Evolutionary conservation across 2,797 vertebrate genomes (phyloP).

Genomic region (Microcaecilia unicolor): DNA sequence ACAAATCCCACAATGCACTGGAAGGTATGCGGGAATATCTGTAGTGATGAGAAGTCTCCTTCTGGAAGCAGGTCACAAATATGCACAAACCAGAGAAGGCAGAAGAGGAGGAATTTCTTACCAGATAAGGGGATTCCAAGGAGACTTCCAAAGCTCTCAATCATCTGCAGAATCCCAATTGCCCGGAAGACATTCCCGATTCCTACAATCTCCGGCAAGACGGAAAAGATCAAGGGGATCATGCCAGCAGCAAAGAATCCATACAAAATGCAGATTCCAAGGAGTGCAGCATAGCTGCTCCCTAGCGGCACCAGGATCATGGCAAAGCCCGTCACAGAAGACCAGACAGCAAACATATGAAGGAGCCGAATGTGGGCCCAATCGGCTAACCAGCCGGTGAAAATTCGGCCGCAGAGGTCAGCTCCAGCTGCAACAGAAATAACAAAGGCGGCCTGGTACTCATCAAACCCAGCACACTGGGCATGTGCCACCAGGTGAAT

Average conservation of each 20-base stretch:
- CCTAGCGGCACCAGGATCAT: constrained; percentile 58
- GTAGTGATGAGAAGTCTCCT: too few species aligned
- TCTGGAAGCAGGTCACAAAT: too few species aligned
- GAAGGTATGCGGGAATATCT: too few species aligned
- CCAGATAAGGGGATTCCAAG: constrained; percentile 80
- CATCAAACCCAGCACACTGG: constrained; percentile 56
- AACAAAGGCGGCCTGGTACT: constrained; percentile 67
- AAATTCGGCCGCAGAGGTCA: constrained; percentile 70
- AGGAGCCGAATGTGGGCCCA: constrained; percentile 45
- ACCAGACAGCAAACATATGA: constrained; percentile 65
- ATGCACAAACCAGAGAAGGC: too few species aligned
- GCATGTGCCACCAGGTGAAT: constrained; percentile 77
- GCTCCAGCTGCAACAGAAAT: constrained; percentile 66
- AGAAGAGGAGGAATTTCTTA: too few species aligned
- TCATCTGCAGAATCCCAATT: constrained; percentile 76
- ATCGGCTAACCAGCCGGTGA: constrained; percentile 73
- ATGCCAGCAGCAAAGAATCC: constrained; percentile 78
- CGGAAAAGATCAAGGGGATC: constrained; percentile 68
- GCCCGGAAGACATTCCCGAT: constrained; percentile 60
- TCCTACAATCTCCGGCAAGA: constrained; percentile 69
- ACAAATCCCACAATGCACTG: too few species aligned
- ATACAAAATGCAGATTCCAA: constrained; percentile 57
- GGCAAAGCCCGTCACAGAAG: constrained; percentile 46
- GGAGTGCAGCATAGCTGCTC: constrained; percentile 36
- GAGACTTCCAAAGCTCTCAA: constrained; percentile 75